phyloP scores from a whole-genome alignment of 2,113 vertebrate species.

The Phylloscopus trochiloides region DNA sequence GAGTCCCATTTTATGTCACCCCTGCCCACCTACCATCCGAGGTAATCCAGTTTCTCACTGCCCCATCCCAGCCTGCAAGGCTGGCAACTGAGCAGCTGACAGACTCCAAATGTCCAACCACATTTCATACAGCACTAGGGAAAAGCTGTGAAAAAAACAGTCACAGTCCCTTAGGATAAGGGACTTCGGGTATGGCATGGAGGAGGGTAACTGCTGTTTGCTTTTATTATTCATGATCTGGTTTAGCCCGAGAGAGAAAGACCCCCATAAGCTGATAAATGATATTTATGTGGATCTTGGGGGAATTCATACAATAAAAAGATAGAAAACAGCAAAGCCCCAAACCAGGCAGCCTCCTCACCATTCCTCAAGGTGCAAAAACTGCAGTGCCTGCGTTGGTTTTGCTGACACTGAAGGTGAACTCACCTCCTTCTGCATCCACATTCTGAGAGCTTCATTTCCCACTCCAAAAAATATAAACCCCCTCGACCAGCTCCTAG shows the following conservation, averaged over 20 bases:
- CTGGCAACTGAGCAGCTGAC: background rate
- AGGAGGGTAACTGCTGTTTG: background rate
- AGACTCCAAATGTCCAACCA: background rate
- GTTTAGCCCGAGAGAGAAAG: background rate
- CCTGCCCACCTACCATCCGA: background rate
- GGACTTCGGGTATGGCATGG: background rate
- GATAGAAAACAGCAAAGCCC: background rate
- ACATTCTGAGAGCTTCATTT: background rate
- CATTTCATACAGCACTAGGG: background rate
- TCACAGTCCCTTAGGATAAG: background rate
- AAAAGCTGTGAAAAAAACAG: background rate
- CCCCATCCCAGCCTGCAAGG: background rate
- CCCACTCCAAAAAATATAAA: background rate
- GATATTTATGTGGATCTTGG: background rate
- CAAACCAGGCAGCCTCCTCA: background rate
- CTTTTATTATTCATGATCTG: constrained; percentile 7
- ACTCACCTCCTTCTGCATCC: background rate
- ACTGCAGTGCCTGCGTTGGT: background rate
- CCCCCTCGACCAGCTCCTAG: accelerated
- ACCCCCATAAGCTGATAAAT: too few species aligned
- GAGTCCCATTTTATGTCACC: background rate
- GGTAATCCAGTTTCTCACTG: background rate
- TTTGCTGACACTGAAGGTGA: background rate
- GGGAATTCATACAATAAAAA: background rate
- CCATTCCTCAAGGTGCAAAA: background rate